These are phyloP conservation scores for Ciona savignyi DNA, from an alignment of 23 tunicate genomes.

Conservation along the genomic window DNA sequence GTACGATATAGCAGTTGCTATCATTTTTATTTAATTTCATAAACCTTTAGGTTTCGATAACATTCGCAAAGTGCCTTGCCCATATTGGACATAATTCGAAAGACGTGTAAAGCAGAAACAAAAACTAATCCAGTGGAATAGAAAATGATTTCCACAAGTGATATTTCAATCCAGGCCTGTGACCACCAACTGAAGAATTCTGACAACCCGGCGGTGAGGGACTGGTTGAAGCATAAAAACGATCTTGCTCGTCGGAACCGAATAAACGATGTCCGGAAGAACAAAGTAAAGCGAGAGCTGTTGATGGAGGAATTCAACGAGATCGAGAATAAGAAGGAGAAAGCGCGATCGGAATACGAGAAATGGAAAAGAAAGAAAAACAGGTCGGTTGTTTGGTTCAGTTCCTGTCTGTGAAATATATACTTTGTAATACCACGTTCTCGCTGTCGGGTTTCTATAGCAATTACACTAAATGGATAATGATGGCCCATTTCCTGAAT, in stretches of 20 bases:
- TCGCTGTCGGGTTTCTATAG: too few relatives aligned
- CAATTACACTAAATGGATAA: too few relatives aligned
- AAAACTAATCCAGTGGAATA: background rate
- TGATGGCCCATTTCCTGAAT: background rate
- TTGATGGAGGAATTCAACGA: conserved; percentile 82
- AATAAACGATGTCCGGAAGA: conserved; percentile 18
- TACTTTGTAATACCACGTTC: too few relatives aligned
- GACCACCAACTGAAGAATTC: conserved; percentile 82
- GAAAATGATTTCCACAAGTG: too few relatives aligned
- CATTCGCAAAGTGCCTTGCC: too few relatives aligned
- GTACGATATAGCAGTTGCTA: too few relatives aligned
- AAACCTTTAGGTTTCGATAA: too few relatives aligned
- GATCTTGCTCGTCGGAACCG: conserved; percentile 29
- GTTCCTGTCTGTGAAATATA: too few relatives aligned
- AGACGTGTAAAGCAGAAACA: too few relatives aligned
- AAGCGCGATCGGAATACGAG: conserved; percentile 67
- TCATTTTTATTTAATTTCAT: too few relatives aligned
- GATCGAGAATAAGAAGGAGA: conserved; percentile 47
- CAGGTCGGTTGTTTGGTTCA: conserved; percentile 30
- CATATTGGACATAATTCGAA: too few relatives aligned
- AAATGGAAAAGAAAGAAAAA: conserved; percentile 74
- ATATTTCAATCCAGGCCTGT: conserved; percentile 54
- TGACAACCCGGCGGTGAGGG: conserved; percentile 61
- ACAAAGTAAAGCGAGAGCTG: conserved; percentile 44
- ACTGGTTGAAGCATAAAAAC: conserved; percentile 66